phyloP scores from a whole-genome alignment of 2,888 invertebrate species.

The Himalopsyche kuldschensis region DNA sequence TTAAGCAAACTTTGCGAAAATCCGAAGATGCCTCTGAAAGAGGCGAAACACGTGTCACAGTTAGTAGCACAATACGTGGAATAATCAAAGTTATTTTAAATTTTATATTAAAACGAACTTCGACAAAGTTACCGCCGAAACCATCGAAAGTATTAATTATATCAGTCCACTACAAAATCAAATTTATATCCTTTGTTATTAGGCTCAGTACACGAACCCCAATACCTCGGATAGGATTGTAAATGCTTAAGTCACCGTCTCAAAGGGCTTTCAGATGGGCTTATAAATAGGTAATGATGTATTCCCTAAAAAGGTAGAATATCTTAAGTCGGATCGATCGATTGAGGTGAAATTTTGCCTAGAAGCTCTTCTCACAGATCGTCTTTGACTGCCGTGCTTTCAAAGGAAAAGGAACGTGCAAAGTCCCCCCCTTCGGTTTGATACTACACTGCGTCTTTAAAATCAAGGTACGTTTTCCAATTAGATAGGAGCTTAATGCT shows the following conservation, averaged over 20 bases:
- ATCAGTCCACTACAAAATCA: neutral
- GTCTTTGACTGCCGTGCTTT: neutral
- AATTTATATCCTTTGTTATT: neutral
- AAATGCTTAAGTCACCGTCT: neutral
- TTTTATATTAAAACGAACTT: too few relatives aligned
- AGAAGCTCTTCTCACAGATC: neutral
- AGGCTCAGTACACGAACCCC: neutral
- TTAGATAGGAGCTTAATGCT: neutral
- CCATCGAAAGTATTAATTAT: too few relatives aligned
- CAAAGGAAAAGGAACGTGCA: neutral
- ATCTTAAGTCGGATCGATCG: neutral
- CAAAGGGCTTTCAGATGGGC: neutral
- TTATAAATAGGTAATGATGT: neutral
- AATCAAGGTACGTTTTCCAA: neutral
- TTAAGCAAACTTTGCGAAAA: too few relatives aligned
- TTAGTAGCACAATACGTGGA: too few relatives aligned
- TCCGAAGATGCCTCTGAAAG: too few relatives aligned
- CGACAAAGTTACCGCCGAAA: too few relatives aligned
- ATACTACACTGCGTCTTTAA: neutral
- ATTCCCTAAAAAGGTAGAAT: neutral
- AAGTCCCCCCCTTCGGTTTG: neutral
- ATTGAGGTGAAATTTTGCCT: neutral
- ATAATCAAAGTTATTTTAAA: too few relatives aligned
- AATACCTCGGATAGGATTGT: neutral
- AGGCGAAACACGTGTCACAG: too few relatives aligned